Evolutionary conservation across 2,113 vertebrate genomes (phyloP).

Genomic region (Thryonomys swinderianus): DNA sequence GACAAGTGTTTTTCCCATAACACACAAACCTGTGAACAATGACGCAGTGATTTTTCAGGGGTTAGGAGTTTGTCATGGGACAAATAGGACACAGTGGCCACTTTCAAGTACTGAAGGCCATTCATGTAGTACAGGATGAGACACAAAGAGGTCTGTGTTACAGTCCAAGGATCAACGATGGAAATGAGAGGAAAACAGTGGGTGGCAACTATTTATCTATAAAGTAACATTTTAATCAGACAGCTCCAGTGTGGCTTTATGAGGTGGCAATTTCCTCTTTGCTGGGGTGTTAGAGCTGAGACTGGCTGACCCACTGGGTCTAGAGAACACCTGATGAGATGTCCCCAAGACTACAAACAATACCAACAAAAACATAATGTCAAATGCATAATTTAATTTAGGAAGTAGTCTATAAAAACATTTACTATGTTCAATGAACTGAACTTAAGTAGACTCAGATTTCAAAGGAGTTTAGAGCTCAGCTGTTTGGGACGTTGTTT

Average conservation of each 20-base stretch:
- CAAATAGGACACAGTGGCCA: neutral
- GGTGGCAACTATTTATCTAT: neutral
- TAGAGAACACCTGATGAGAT: neutral
- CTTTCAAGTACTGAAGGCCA: constrained; percentile 24
- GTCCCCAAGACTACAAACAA: neutral
- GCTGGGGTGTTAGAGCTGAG: neutral
- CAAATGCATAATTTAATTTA: neutral
- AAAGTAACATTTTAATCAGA: neutral
- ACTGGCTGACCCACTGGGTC: neutral
- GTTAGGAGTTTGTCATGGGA: constrained; percentile 6
- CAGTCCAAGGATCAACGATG: neutral
- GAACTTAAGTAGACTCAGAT: neutral
- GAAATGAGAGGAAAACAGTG: neutral
- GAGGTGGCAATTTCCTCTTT: neutral
- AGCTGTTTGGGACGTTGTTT: neutral
- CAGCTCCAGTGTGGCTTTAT: neutral
- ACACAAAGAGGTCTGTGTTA: constrained; percentile 54
- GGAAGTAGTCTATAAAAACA: neutral
- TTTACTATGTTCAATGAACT: neutral
- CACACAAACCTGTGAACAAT: neutral
- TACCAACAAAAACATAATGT: neutral
- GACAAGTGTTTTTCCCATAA: neutral
- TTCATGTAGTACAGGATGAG: neutral
- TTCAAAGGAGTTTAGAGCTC: neutral
- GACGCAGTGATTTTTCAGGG: neutral